Conservation (phyloP, 1,140 invertebrate genomes). For the Sminthurinus signatus region DNA sequence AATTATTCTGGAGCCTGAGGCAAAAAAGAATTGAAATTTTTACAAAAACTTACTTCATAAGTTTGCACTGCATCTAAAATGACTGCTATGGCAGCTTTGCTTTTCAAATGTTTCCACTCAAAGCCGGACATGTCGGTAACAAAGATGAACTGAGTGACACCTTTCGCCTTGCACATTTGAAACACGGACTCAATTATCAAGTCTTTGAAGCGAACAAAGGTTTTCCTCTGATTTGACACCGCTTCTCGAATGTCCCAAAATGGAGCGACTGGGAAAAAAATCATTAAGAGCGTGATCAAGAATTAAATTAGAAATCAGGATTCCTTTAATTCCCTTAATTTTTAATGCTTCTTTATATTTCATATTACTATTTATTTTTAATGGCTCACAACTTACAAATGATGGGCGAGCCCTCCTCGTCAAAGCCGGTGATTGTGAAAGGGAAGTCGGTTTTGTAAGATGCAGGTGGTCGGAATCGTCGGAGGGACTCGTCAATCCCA, state of each 20-base stretch:
- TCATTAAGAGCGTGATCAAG: too few relatives aligned
- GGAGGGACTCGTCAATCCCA: constrained; percentile 2
- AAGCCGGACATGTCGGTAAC: constrained; percentile 26
- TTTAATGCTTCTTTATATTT: too few relatives aligned
- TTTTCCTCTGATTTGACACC: constrained; percentile 2
- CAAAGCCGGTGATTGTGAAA: constrained; percentile 21
- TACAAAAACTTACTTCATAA: too few relatives aligned
- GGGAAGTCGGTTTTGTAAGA: constrained; percentile 7
- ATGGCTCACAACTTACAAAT: too few relatives aligned
- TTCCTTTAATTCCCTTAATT: too few relatives aligned
- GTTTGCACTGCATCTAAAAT: constrained; percentile 4
- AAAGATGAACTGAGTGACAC: constrained; percentile 23
- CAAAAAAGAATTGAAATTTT: too few relatives aligned
- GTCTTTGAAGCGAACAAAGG: constrained; percentile 17
- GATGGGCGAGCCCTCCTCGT: constrained; percentile 20
- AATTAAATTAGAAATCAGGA: too few relatives aligned
- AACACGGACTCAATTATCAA: constrained; percentile 14
- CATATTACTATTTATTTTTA: too few relatives aligned
- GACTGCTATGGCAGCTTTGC: constrained; percentile 19
- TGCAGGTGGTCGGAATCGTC: background rate
- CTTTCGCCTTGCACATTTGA: background rate
- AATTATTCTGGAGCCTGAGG: too few relatives aligned
- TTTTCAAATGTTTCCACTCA: constrained; percentile 19
- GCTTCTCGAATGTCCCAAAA: constrained; percentile 28
- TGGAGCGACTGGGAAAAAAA: constrained; percentile 13